These are phyloP conservation scores for Sinohyriopsis cumingii DNA, from an alignment of 2,888 invertebrate genomes.

Conservation along the genomic window DNA sequence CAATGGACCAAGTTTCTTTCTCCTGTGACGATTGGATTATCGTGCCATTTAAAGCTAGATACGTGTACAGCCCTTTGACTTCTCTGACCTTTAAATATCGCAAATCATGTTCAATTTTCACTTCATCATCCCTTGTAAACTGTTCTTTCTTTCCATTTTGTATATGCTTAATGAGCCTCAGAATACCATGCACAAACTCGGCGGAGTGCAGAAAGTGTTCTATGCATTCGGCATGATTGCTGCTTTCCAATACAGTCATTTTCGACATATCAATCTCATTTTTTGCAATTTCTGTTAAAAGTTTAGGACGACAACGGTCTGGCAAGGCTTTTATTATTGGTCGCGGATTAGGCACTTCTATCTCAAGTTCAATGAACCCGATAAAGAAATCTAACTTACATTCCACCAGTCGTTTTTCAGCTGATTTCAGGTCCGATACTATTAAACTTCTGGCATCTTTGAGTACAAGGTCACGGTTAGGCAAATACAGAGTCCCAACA, in stretches of 20 bases:
- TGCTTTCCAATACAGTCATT: not conserved
- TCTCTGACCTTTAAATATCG: no score
- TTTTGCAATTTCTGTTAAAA: conserved; percentile 7
- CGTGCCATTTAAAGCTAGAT: no score
- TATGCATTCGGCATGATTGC: not conserved
- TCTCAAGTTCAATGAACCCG: no score
- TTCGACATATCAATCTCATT: not conserved
- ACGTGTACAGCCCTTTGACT: no score
- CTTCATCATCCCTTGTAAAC: not conserved
- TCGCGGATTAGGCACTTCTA: not conserved
- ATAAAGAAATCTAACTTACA: no score
- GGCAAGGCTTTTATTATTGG: conserved; percentile 3
- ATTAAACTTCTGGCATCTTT: conserved; percentile 2
- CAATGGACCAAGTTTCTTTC: no score
- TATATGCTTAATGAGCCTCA: conserved; percentile 5
- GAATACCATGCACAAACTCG: conserved; percentile 1
- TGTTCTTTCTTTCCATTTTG: conserved; percentile 3
- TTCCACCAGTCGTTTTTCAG: not conserved
- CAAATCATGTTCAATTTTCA: no score
- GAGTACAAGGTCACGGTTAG: conserved; percentile 3
- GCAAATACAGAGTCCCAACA: conserved; percentile 2
- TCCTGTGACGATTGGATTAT: no score
- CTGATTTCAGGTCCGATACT: not conserved
- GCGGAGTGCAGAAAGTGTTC: conserved; percentile 7
- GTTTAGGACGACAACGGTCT: not conserved